Percentiles rank a stretch among this genome's conserved stretches.
These are phyloP conservation scores for Eristalis pertinax DNA, from an alignment of 2,888 invertebrate species.

Conservation along the genomic window DNA sequence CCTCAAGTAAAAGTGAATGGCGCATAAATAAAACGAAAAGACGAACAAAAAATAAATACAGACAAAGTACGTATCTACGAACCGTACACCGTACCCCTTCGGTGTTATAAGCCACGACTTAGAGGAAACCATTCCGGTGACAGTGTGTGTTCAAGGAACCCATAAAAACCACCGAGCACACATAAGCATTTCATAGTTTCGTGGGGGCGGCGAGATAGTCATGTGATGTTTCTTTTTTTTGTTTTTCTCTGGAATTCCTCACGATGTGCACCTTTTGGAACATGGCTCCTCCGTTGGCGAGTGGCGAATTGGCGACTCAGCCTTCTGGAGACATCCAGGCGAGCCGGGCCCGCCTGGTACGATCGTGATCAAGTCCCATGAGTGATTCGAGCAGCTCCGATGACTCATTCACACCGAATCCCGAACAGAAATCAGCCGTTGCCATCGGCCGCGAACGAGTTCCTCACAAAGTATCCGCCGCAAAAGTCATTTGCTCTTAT, in stretches of 20 bases:
- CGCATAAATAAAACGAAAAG: neutral
- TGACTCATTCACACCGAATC: conserved; percentile 3
- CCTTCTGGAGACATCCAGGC: neutral
- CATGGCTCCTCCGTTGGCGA: too few species aligned
- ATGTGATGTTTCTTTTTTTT: neutral
- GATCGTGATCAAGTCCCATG: neutral
- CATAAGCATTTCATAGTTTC: conserved; percentile 16
- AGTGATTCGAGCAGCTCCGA: neutral
- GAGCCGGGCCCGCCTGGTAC: neutral
- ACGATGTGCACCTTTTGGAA: neutral
- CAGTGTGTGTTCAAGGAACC: conserved; percentile 51
- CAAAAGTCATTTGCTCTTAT: neutral
- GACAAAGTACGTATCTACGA: neutral
- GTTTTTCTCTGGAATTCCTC: neutral
- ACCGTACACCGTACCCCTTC: neutral
- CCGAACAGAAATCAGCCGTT: neutral
- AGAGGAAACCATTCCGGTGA: conserved; percentile 29
- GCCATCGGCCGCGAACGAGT: neutral
- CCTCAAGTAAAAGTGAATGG: neutral
- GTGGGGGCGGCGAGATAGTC: conserved; percentile 19
- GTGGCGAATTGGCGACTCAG: too few species aligned
- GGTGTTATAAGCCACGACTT: neutral
- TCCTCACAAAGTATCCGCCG: neutral
- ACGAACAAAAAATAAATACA: neutral
- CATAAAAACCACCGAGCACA: conserved; percentile 36